Evolutionary conservation across 1,140 invertebrate species (phyloP).

Genomic region (Temnothorax longispinosus): DNA sequence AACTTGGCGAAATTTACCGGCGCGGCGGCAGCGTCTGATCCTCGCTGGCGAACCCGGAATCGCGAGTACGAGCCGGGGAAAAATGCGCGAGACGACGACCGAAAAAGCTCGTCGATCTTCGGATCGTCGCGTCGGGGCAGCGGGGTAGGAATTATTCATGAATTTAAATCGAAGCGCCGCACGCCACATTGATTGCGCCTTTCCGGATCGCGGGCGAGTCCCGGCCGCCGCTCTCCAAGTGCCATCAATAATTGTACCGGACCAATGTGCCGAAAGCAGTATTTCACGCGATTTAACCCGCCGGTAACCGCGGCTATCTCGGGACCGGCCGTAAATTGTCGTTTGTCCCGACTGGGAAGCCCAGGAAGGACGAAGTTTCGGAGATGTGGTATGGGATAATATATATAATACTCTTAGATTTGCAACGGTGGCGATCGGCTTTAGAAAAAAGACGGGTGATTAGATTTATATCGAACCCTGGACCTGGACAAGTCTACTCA

Average conservation of each 20-base stretch:
- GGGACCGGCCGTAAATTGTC: slow-evolving; percentile 62
- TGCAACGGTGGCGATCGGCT: slow-evolving; percentile 33
- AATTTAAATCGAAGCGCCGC: slow-evolving; percentile 80
- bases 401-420: slow-evolving; percentile 42
- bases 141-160: slow-evolving; percentile 80
- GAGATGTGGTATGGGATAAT: slow-evolving; percentile 23
- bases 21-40: not conserved
- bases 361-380: slow-evolving; percentile 41
- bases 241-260: slow-evolving; percentile 76
- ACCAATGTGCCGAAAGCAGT: slow-evolving; percentile 75
- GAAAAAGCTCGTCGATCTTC: slow-evolving; percentile 71
- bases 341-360: slow-evolving; percentile 5
- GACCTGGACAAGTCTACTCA: not conserved
- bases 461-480: slow-evolving; percentile 21
- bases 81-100: slow-evolving; percentile 14
- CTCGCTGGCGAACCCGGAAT: slow-evolving; percentile 14
- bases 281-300: slow-evolving; percentile 78
- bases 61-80: not conserved
- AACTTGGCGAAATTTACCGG: slow-evolving; percentile 38
- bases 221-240: slow-evolving; percentile 14
- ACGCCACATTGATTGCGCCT: slow-evolving; percentile 79
- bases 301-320: slow-evolving; percentile 60
- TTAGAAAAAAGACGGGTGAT: not conserved
- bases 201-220: slow-evolving; percentile 66
- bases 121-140: slow-evolving; percentile 19